phyloP scores from a whole-genome alignment of 2,797 vertebrate genomes.

The Ceryle rudis region DNA sequence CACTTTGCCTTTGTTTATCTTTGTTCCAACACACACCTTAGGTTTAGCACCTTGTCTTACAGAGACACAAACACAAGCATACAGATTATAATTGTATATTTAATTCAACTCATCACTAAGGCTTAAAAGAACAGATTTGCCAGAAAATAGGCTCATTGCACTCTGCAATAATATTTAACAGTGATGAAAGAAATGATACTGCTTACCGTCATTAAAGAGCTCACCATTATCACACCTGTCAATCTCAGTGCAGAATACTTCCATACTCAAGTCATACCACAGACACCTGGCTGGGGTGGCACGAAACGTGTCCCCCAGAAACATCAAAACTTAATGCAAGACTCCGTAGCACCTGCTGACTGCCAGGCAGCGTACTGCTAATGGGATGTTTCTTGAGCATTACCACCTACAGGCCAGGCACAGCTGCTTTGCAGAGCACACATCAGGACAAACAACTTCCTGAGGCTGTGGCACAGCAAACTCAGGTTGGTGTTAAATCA shows the following conservation, averaged over 20 bases:
- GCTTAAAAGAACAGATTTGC: neutral
- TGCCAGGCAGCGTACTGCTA: neutral
- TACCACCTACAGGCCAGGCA: neutral
- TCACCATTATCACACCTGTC: neutral
- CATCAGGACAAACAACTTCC: neutral
- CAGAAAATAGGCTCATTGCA: neutral
- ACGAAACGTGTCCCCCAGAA: neutral
- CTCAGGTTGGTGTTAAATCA: neutral
- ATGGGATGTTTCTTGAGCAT: neutral
- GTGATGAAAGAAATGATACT: neutral
- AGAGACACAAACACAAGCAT: neutral
- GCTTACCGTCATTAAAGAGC: neutral
- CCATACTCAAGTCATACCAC: neutral
- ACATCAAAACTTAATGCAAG: neutral
- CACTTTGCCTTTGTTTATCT: neutral
- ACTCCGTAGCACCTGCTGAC: fast-evolving
- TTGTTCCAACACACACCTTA: neutral
- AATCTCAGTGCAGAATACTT: neutral
- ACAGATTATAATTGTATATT: neutral
- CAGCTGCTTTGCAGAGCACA: neutral
- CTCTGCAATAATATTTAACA: neutral
- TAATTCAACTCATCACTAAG: neutral
- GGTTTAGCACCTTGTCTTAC: neutral
- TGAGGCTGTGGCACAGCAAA: neutral
- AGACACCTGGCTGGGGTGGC: neutral